phyloP scores from a whole-genome alignment of 2,113 vertebrate species.

The Thymallus thymallus region DNA sequence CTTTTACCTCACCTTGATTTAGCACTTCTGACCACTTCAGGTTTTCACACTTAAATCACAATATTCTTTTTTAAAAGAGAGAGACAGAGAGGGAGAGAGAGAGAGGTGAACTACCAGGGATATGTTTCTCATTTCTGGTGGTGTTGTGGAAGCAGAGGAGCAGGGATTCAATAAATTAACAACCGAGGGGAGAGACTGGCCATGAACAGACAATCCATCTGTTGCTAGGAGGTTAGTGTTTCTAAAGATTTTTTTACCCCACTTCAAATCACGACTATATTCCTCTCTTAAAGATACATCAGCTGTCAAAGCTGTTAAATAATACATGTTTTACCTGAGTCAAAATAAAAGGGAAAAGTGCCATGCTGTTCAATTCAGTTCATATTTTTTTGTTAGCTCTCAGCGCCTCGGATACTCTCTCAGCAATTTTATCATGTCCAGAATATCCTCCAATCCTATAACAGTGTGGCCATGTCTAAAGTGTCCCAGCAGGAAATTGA shows the following conservation, averaged over 20 bases:
- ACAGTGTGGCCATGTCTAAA: slow-evolving; percentile 2
- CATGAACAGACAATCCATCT: background rate
- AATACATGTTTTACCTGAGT: slow-evolving; percentile 13
- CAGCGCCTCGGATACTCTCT: background rate
- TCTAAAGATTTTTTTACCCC: background rate
- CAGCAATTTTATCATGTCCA: background rate
- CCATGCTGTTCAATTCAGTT: background rate
- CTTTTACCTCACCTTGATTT: background rate
- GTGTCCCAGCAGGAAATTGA: slow-evolving; percentile 32
- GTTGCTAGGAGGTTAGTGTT: background rate
- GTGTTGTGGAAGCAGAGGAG: background rate
- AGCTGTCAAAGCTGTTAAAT: background rate
- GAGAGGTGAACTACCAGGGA: too few relatives aligned
- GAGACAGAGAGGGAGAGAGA: background rate
- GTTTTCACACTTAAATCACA: too few relatives aligned
- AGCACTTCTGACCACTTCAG: background rate
- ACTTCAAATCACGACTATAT: background rate
- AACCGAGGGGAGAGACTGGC: background rate
- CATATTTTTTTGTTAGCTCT: background rate
- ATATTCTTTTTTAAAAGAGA: too few relatives aligned
- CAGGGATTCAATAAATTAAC: background rate
- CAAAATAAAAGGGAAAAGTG: slow-evolving; percentile 14
- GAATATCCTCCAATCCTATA: slow-evolving; percentile 8
- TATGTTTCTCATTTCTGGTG: background rate
- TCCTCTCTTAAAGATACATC: background rate